Conservation (phyloP, 2,113 vertebrate genomes). For the Helogale parvula region DNA sequence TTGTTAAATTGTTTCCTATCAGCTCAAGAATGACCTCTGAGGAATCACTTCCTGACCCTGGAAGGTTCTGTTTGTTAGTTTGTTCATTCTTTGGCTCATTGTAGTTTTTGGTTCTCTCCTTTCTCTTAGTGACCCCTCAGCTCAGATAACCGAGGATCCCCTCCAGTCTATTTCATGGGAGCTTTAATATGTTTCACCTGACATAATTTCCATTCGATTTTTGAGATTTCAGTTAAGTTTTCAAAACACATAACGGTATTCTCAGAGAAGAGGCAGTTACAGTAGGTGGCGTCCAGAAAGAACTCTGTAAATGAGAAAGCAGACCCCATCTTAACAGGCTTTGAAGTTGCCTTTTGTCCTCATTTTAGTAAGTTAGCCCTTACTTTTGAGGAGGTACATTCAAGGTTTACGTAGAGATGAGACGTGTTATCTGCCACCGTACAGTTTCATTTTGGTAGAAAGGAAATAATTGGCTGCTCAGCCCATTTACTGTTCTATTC, state of each 20-base stretch:
- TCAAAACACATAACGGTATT: not conserved
- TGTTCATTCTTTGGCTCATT: not conserved
- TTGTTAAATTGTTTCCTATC: constrained; percentile 32
- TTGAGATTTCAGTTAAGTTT: not conserved
- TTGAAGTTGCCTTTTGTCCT: not conserved
- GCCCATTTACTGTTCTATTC: not conserved
- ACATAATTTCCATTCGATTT: constrained; percentile 45
- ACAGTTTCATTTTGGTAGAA: not conserved
- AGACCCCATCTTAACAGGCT: not conserved
- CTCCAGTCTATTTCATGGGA: not conserved
- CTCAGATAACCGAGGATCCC: not conserved
- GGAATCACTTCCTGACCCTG: not conserved
- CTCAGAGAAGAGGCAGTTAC: not conserved
- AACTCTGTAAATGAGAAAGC: constrained; percentile 36
- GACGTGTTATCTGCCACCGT: not conserved
- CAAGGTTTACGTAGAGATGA: not conserved
- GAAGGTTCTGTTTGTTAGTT: not conserved
- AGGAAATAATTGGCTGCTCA: not conserved
- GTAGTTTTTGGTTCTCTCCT: not conserved
- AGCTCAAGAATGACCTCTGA: not conserved
- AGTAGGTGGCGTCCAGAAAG: not conserved
- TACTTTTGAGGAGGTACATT: not conserved
- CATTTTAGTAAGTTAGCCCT: constrained; percentile 14
- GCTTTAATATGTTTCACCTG: not conserved
- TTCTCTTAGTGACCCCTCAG: not conserved